These are phyloP conservation scores for Meloidogyne floridensis DNA, from an alignment of 1,140 invertebrate genomes.

Conservation along the genomic window DNA sequence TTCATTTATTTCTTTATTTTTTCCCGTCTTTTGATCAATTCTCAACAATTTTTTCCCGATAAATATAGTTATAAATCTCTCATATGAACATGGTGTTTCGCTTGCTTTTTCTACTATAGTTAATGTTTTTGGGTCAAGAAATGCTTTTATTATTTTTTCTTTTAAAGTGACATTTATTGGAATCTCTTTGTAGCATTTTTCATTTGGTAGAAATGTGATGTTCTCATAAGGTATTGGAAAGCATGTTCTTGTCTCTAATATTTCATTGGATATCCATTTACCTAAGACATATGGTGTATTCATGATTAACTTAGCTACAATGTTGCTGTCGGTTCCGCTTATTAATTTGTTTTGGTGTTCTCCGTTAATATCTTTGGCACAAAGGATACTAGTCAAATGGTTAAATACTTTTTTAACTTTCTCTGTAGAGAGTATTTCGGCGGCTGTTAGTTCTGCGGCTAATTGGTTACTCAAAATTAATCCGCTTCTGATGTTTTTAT, in stretches of 20 bases:
- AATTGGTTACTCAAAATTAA: background rate
- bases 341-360: background rate
- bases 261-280: constrained; percentile 1
- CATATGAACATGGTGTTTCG: background rate
- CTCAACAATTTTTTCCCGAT: background rate
- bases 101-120: background rate
- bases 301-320: background rate
- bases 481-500: background rate
- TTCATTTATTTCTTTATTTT: background rate
- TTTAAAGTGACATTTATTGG: background rate
- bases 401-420: background rate
- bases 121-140: background rate
- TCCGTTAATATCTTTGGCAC: background rate
- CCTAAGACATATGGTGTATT: background rate
- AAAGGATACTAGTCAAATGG: background rate
- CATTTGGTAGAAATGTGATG: background rate
- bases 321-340: background rate
- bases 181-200: constrained; percentile 11
- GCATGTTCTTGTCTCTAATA: background rate
- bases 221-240: background rate
- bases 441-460: background rate
- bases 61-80: background rate
- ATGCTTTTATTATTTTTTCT: background rate
- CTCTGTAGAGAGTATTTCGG: background rate
- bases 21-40: background rate